Evolutionary conservation across 1,140 invertebrate genomes (phyloP).

Genomic region (Andricus grossulariae): DNA sequence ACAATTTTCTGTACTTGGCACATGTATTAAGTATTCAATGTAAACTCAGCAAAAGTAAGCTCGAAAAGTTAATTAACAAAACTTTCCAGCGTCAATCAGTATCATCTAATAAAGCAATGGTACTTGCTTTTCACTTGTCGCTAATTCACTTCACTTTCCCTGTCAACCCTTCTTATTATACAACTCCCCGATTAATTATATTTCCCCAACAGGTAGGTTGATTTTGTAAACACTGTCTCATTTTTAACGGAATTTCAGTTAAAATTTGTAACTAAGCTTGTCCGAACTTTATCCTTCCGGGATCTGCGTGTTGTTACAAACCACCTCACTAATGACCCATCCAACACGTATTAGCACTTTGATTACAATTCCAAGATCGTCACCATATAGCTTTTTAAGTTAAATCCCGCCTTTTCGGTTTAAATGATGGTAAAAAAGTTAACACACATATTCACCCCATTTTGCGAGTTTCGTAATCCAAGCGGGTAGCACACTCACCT

Average conservation of each 20-base stretch:
- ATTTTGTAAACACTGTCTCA: neutral
- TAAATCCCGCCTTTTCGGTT: neutral
- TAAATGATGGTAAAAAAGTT: neutral
- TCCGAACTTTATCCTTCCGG: neutral
- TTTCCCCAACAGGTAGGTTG: too few relatives aligned
- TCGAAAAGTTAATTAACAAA: slow-evolving; percentile 1
- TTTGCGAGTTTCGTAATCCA: slow-evolving; percentile 35
- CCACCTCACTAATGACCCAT: neutral
- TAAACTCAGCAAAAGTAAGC: neutral
- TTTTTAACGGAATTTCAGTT: neutral
- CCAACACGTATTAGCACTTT: slow-evolving; percentile 7
- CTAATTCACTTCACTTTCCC: slow-evolving; percentile 54
- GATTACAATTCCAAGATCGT: neutral
- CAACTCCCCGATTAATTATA: neutral
- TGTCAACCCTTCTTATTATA: neutral
- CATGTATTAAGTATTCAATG: too few relatives aligned
- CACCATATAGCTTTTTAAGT: too few relatives aligned
- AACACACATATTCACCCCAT: slow-evolving; percentile 26
- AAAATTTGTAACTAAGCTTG: neutral
- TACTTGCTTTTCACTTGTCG: slow-evolving; percentile 47
- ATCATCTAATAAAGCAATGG: neutral
- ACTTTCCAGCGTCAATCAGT: slow-evolving; percentile 8
- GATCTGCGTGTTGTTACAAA: neutral
- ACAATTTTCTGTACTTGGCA: too few relatives aligned
- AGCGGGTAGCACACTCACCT: slow-evolving; percentile 63